Percentiles rank a stretch among this genome's conserved stretches.
Conservation (phyloP, 1,140 invertebrate species). For the Pogonomyrmex californicus region DNA sequence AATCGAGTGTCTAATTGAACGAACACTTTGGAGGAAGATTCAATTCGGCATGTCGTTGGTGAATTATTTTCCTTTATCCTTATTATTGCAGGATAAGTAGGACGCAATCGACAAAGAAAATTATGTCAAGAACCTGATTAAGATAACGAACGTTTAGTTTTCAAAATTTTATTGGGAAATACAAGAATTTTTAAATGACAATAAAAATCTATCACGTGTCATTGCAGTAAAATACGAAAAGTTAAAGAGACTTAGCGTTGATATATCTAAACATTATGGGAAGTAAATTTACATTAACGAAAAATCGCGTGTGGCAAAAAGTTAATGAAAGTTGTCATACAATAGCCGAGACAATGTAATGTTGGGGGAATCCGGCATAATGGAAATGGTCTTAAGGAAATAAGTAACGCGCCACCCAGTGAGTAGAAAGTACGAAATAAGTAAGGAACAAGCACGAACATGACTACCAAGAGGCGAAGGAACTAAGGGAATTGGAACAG, state of each 20-base stretch:
- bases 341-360: conserved; percentile 20
- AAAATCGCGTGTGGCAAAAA: conserved; percentile 22
- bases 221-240: not conserved
- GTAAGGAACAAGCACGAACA: conserved; percentile 67
- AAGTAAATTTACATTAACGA: not conserved
- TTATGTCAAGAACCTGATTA: conserved; percentile 3
- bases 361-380: conserved; percentile 14
- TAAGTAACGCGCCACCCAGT: conserved; percentile 41
- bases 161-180: not conserved
- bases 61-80: conserved; percentile 33
- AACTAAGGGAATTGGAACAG: conserved; percentile 72
- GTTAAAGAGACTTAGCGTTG: not conserved
- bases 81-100: conserved; percentile 43
- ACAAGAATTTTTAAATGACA: not conserved
- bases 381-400: conserved; percentile 60
- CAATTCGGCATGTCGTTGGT: conserved; percentile 40
- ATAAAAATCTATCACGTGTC: not conserved
- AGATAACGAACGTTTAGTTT: not conserved
- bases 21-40: conserved; percentile 48
- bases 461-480: conserved; percentile 23
- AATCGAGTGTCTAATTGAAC: conserved; percentile 65
- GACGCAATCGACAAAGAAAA: not conserved
- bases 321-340: conserved; percentile 61
- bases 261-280: not conserved
- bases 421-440: conserved; percentile 61